phyloP scores from a whole-genome alignment of 2,888 invertebrate species.

The Teleiodes luculella region DNA sequence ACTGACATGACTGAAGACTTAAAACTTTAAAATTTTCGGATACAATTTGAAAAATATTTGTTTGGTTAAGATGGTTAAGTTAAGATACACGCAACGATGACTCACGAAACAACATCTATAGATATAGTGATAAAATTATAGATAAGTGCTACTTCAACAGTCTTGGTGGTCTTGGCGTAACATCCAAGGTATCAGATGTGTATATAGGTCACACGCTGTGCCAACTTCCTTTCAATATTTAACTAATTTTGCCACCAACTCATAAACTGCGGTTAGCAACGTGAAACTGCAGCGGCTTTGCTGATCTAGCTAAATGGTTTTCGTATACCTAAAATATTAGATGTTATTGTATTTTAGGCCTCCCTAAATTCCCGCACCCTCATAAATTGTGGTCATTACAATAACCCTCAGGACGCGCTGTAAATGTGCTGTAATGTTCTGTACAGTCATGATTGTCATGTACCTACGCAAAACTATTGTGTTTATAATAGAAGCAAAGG shows the following conservation, averaged over 20 bases:
- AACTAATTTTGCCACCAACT: conserved; percentile 5
- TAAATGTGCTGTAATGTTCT: too few relatives aligned
- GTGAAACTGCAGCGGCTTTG: neutral
- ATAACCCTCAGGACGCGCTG: too few relatives aligned
- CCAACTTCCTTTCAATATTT: conserved; percentile 14
- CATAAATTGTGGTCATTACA: neutral
- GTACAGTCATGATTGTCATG: too few relatives aligned
- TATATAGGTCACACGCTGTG: conserved; percentile 14
- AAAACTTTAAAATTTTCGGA: neutral
- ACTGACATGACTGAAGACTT: too few relatives aligned
- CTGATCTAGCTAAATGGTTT: neutral
- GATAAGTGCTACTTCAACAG: conserved; percentile 1
- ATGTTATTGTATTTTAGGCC: conserved; percentile 20
- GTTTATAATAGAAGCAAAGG: too few relatives aligned
- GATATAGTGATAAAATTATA: neutral
- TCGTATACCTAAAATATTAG: neutral
- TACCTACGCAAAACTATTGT: too few relatives aligned
- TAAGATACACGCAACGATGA: neutral
- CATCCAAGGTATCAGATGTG: conserved; percentile 9
- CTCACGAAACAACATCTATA: too few relatives aligned
- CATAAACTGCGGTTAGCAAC: neutral
- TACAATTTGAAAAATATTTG: neutral
- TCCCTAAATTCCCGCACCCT: neutral
- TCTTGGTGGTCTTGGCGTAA: neutral
- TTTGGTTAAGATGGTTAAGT: too few relatives aligned